Evolutionary conservation across 2,888 invertebrate genomes (phyloP).

Genomic region (Caenorhabditis zanzibari): DNA sequence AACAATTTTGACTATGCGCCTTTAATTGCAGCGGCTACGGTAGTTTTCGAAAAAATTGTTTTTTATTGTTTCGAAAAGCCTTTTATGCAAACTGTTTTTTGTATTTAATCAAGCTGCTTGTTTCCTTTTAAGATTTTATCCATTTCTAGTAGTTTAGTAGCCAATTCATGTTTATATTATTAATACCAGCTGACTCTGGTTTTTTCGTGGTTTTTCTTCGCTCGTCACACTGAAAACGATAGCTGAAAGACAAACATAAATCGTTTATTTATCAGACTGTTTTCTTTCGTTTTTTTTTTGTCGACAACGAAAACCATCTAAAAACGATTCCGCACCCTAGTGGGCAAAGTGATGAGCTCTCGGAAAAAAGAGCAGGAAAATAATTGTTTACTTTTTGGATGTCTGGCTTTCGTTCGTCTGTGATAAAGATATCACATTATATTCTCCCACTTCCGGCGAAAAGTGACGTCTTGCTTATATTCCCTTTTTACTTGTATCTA

Average conservation of each 20-base stretch:
- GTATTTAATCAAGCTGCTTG: no score
- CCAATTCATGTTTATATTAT: background rate
- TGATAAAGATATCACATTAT: slow-evolving; percentile 29
- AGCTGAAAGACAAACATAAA: slow-evolving; percentile 42
- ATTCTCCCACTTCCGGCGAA: slow-evolving; percentile 41
- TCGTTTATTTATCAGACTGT: slow-evolving; percentile 22
- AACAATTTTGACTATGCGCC: background rate
- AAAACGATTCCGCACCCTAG: slow-evolving; percentile 41
- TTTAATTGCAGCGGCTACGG: background rate
- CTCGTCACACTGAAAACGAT: slow-evolving; percentile 22
- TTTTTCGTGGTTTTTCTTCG: slow-evolving; percentile 6
- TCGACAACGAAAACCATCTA: slow-evolving; percentile 8
- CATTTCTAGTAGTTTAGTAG: no score
- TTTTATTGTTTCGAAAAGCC: background rate
- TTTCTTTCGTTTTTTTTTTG: slow-evolving; percentile 21
- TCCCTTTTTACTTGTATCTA: slow-evolving; percentile 16
- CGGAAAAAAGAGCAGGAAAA: slow-evolving; percentile 4
- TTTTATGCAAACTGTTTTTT: no score
- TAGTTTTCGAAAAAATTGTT: slow-evolving; percentile 25
- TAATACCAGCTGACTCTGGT: slow-evolving; percentile 12
- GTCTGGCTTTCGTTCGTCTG: slow-evolving; percentile 8
- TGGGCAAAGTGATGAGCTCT: slow-evolving; percentile 55
- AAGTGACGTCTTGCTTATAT: slow-evolving; percentile 46
- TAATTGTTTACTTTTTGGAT: slow-evolving; percentile 45
- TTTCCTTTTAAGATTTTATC: no score